Conservation (phyloP, 2,797 vertebrate species). For the Avahi laniger region DNA sequence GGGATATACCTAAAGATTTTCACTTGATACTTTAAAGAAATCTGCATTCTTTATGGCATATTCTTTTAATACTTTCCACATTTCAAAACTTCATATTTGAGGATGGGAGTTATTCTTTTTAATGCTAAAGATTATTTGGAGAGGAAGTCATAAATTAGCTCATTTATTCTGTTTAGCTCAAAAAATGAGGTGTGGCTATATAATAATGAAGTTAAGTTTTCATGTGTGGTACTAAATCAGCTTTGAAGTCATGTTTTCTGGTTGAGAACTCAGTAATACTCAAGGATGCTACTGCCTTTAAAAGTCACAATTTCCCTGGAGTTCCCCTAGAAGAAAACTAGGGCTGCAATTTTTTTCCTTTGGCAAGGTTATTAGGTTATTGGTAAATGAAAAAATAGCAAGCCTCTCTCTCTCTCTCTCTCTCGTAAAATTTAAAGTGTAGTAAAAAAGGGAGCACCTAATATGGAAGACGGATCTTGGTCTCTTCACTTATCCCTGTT, state of each 20-base stretch:
- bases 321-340: not conserved
- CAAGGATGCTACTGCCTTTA: not conserved
- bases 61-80: not conserved
- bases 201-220: not conserved
- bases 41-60: not conserved
- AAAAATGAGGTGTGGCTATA: not conserved
- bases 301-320: not conserved
- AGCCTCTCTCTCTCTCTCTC: not conserved
- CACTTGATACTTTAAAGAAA: not conserved
- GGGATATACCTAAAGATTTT: not conserved
- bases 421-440: not conserved
- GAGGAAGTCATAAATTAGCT: not conserved
- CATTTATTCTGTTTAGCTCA: not conserved
- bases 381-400: not conserved
- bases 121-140: not conserved
- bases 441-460: not conserved
- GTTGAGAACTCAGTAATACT: not conserved
- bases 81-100: conserved; percentile 6
- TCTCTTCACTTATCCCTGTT: not conserved
- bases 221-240: not conserved
- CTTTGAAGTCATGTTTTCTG: not conserved
- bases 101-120: not conserved
- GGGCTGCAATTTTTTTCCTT: not conserved
- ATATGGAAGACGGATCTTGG: not conserved
- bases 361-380: not conserved